Evolutionary conservation across 2,113 vertebrate species (phyloP), one percentile per base, ranked within the genome.

Genomic region (Sigmodon hispidus): DNA sequence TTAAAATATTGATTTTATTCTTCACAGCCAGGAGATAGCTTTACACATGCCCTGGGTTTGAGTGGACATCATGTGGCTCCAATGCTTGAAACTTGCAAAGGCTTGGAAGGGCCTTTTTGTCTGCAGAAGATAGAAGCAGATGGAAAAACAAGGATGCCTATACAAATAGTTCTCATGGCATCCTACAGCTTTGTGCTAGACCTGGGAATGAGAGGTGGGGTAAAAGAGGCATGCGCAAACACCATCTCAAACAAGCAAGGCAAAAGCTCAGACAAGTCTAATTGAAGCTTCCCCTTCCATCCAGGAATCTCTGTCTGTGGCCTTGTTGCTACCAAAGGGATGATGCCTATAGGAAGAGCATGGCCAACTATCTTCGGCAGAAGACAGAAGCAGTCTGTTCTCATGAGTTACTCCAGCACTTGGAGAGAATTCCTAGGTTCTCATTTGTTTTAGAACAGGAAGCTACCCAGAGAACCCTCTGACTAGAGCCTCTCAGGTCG

Each of bases 1-100:
- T 94, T 70, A 36, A 84, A 96, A 94, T 87, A 95, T 55, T 95
- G 96, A 92, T 90, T 95, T 90, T 93, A 52, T 90, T 93, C 59
- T 76, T 97, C 79, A 77, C 61, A 79, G 87, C 63, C 50, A 69
- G 84, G 61, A 94, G 92, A 93, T 57, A 96, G 73, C 57, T 87
- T 94, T 87, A 83, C n/a, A 50, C 43, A 45, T 13, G 50, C 16
- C 90, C 89, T 87, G 80, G 73, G 50, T 40, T 93, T 52, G 34
- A 92, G 73, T 61, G 17, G 83, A n/a, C 79, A 55, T 90, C 2
- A 0, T 72, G 92, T 19, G 13, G 50, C 79, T 87, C 48, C 57
- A 16, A 36, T 50, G 52, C 22, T 45, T 90, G 40, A 63, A 85
- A 67, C 67, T 81, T 50, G 21, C 52, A 70, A 72, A 84, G 87